Base-by-base conservation (phyloP, 2,797 vertebrate species). In the Eospalax fontanierii region DNA sequence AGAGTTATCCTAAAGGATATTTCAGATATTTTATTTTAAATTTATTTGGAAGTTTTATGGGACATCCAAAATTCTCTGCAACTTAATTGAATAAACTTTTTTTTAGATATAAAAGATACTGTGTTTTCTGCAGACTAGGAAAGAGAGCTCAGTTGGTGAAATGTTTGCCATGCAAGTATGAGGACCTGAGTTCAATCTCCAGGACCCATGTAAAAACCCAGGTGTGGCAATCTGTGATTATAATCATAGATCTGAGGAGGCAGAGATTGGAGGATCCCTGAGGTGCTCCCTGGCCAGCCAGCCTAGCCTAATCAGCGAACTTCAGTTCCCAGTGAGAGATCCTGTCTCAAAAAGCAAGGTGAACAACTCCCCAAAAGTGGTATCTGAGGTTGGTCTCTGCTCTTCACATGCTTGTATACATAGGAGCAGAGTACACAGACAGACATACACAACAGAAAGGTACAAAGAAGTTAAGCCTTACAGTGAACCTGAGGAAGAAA, bases 41-140 rank as follows among this genome's bases (percentile, higher is more conserved):
- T 15, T 54, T 63, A 50, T 24, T 35, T 40, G 18, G 26, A 87
- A 16, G 3, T 71, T 94, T 94, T 65, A 61, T 43, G 30, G 61
- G 90, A 73, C 12, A 26, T 71, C n/a, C 21, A 35, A 89, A 90
- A 82, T 68, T 82, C 38, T 81, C 63, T 68, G 30, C 59, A 89
- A 87, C 14, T 89, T 75, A 93, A 40, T 28, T 73, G n/a, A 82
- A 74, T 74, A 95, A 92, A 89, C 4, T 46, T 92, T 75, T 59
- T 35, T 89, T 85, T 59, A 90, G 82, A 4, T 90, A 24, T 2
- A 26, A 90, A 70, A 87, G 63, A 61, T n/a, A 71, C 14, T 46
- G 57, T 50, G 6, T 2, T 94, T 26, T 87, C 2, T 79, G 65
- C 30, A 70, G 18, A 35, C n/a, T n/a, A n/a, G n/a, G 14, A 19